phyloP scores from a whole-genome alignment of 1,140 invertebrate species.

The Cherax destructor region DNA sequence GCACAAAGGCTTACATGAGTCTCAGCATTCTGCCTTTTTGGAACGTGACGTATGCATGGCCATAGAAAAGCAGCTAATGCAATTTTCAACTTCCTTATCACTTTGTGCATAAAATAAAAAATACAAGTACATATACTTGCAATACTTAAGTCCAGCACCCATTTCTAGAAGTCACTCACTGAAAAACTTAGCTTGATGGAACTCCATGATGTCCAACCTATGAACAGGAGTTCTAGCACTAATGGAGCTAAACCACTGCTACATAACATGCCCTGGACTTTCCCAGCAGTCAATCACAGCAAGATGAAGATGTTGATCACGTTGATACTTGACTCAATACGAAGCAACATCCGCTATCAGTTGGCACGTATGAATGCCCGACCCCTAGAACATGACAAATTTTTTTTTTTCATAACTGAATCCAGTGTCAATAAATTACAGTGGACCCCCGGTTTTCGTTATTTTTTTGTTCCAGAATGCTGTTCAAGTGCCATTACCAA shows the following conservation, averaged over 20 bases:
- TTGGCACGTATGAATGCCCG: constrained; percentile 54
- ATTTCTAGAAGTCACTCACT: constrained; percentile 34
- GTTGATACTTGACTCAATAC: constrained; percentile 32
- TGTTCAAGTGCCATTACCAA: no score
- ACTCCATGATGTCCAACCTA: constrained; percentile 4
- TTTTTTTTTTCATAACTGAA: no score
- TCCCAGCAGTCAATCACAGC: constrained; percentile 61
- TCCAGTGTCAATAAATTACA: not conserved
- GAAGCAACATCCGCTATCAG: constrained; percentile 54
- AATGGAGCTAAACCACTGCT: constrained; percentile 54
- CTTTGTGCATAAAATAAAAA: constrained; percentile 46
- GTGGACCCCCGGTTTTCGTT: no score
- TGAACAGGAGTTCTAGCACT: constrained; percentile 41
- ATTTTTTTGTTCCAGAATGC: no score
- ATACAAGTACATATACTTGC: constrained; percentile 36
- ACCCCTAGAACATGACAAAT: constrained; percentile 5
- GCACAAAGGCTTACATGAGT: constrained; percentile 1
- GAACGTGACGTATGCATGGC: constrained; percentile 32
- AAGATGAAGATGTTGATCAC: constrained; percentile 52
- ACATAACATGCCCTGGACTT: constrained; percentile 50
- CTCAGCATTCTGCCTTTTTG: constrained; percentile 28
- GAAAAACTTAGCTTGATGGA: constrained; percentile 28
- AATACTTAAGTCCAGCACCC: constrained; percentile 51
- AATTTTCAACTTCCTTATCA: constrained; percentile 48
- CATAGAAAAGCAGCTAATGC: constrained; percentile 55